These are phyloP conservation scores for Apostichopus parvimensis DNA, from an alignment of 35 echinoderm and acorn worm genomes.

Conservation along the genomic window DNA sequence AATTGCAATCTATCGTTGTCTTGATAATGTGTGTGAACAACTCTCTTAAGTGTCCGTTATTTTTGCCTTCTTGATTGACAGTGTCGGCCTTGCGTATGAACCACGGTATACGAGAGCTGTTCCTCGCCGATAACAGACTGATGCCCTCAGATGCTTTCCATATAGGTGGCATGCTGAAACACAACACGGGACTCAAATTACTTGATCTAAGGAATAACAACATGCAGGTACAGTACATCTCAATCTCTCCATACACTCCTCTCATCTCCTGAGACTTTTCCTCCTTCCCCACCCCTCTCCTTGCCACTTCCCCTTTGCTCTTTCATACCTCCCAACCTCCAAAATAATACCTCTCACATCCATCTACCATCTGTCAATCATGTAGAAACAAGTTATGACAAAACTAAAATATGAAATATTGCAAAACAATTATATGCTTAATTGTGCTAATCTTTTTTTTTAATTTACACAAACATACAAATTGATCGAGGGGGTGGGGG, in stretches of 20 bases:
- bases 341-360: too few species aligned
- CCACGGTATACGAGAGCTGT: slow-evolving; percentile 78
- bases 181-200: slow-evolving; percentile 92
- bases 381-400: too few species aligned
- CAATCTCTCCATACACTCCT: background rate
- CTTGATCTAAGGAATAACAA: slow-evolving; percentile 96
- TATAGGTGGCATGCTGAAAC: slow-evolving; percentile 93
- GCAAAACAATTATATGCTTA: too few species aligned
- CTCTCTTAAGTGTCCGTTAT: background rate
- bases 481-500: too few species aligned
- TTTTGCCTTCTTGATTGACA: slow-evolving; percentile 15
- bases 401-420: too few species aligned
- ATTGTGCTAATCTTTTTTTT: too few species aligned
- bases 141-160: slow-evolving; percentile 99
- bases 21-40: too few species aligned
- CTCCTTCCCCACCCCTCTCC: background rate
- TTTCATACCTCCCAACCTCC: background rate
- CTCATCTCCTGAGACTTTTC: background rate
- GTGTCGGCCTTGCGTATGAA: slow-evolving; percentile 85
- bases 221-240: slow-evolving; percentile 72
- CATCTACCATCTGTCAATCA: too few species aligned
- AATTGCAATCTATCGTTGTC: too few species aligned
- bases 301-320: background rate
- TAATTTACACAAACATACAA: too few species aligned
- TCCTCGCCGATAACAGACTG: slow-evolving; percentile 94